A percentile compares a stretch with the other conserved stretches of the same genome.
phyloP scores from a whole-genome alignment of 2,888 invertebrate genomes.

The Tanytarsus gracilentus region DNA sequence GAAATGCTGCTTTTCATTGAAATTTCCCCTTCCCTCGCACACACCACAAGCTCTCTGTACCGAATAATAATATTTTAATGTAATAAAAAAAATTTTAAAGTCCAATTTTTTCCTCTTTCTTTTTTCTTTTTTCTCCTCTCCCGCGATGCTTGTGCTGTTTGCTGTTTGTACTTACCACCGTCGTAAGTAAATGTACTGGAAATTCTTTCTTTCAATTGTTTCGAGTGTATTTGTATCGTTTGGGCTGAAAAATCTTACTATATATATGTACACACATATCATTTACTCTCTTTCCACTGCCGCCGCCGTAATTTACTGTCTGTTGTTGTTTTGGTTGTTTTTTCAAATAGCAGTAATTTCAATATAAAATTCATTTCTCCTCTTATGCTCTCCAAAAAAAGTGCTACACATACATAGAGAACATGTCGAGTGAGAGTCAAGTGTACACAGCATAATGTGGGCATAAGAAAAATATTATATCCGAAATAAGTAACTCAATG shows the following conservation, averaged over 20 bases:
- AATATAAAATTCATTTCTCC: too few relatives aligned
- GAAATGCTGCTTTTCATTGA: conserved; percentile 4
- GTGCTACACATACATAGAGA: too few relatives aligned
- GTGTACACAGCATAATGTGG: conserved; percentile 4
- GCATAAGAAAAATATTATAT: conserved; percentile 12
- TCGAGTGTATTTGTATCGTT: conserved; percentile 7
- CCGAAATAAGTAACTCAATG: neutral
- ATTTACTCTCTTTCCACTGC: neutral
- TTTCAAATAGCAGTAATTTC: conserved; percentile 26
- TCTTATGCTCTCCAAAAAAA: too few relatives aligned
- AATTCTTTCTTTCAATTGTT: conserved; percentile 1
- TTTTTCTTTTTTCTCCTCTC: neutral
- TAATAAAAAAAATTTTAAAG: conserved; percentile 23
- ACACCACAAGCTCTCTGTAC: neutral
- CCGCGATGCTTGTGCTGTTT: conserved; percentile 14
- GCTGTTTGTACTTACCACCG: neutral
- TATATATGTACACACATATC: neutral
- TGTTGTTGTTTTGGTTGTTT: neutral
- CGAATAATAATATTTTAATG: conserved; percentile 29
- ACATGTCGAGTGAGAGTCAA: too few relatives aligned
- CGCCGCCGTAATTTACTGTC: too few relatives aligned
- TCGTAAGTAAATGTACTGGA: neutral
- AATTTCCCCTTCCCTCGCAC: conserved; percentile 19
- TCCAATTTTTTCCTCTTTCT: conserved; percentile 2
- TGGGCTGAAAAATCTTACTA: too few relatives aligned